Conservation (phyloP, 2,888 invertebrate species). For the Mantis religiosa region DNA sequence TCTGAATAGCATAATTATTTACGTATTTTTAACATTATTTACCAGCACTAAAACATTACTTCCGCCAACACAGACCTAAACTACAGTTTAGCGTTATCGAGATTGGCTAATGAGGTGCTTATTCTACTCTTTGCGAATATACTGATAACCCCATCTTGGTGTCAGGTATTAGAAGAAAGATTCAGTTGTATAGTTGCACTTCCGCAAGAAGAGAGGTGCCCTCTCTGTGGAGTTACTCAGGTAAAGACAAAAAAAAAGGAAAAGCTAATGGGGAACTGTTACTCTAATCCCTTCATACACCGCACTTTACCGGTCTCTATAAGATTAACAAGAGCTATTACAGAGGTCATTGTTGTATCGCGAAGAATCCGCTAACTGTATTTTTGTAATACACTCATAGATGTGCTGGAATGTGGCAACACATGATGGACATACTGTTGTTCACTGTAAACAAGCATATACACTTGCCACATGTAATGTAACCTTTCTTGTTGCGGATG, state of each 20-base stretch:
- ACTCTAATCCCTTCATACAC: neutral
- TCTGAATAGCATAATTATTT: no score
- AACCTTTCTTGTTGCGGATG: no score
- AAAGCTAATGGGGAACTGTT: neutral
- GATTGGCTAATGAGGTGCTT: no score
- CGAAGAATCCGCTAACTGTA: neutral
- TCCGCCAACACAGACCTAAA: no score
- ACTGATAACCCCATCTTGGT: neutral
- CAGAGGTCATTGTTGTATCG: neutral
- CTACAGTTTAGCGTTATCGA: no score
- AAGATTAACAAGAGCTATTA: neutral
- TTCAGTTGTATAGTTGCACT: neutral
- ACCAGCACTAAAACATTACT: no score
- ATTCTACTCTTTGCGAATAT: neutral
- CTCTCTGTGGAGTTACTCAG: neutral
- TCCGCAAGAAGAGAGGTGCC: neutral
- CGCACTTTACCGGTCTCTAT: neutral
- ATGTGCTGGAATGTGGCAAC: neutral
- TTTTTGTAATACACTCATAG: neutral
- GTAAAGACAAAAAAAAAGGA: neutral
- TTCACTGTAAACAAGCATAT: neutral
- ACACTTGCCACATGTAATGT: neutral
- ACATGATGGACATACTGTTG: neutral
- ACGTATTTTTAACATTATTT: no score
- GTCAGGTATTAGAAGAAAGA: neutral